phyloP scores from a whole-genome alignment of 37 sponge, comb jelly and placozoan species.

The Tethya wilhelma region DNA sequence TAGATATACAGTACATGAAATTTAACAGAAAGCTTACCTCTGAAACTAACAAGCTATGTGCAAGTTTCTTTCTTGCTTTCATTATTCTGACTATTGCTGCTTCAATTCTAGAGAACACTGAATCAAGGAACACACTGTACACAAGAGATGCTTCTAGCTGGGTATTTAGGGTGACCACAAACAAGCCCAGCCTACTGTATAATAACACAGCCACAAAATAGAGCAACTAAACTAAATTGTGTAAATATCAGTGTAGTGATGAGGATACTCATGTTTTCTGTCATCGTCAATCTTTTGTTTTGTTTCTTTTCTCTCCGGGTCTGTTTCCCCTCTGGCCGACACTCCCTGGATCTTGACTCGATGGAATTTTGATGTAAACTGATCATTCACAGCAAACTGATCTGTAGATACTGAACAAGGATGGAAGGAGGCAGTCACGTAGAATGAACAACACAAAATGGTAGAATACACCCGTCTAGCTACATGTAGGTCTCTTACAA shows the following conservation, averaged over 20 bases:
- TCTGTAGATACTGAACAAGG: constrained; percentile 56
- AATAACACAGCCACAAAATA: background rate
- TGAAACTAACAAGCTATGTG: constrained; percentile 82
- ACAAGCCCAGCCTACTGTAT: background rate
- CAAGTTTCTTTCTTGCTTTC: constrained; percentile 95
- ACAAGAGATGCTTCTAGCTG: background rate
- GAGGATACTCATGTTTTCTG: constrained; percentile 97
- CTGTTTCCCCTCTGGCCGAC: constrained; percentile 89
- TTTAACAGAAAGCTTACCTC: constrained; percentile 67
- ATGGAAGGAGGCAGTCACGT: too few relatives aligned
- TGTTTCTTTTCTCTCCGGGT: constrained; percentile 96
- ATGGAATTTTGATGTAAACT: constrained; percentile 93
- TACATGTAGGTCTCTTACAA: too few relatives aligned
- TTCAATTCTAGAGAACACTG: constrained; percentile 79
- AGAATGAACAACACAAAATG: too few relatives aligned
- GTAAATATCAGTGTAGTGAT: background rate
- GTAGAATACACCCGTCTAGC: too few relatives aligned
- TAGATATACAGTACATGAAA: background rate
- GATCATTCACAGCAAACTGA: constrained; percentile 93
- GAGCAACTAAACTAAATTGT: background rate
- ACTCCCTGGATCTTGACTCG: constrained; percentile 97
- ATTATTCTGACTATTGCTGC: constrained; percentile 98
- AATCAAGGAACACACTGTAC: background rate
- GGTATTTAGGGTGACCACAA: background rate
- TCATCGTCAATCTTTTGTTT: constrained; percentile 99